Conservation (phyloP, 2,888 invertebrate genomes). For the Luffia ferchaultella region DNA sequence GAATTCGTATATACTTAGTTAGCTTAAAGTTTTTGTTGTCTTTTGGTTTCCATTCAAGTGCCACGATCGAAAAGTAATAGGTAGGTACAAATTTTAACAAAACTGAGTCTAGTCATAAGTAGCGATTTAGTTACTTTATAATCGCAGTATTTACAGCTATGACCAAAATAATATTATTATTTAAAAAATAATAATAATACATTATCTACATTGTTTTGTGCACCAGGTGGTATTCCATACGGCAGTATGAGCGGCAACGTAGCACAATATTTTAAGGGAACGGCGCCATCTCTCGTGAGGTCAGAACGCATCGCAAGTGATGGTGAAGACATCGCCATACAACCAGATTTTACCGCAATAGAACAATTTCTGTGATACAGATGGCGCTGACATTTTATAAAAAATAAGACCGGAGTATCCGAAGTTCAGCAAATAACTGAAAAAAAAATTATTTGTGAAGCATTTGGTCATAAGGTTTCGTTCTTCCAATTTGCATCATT, state of each 20-base stretch:
- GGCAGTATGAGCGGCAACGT: slow-evolving; percentile 69
- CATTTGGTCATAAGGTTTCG: neutral
- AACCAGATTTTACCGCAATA: slow-evolving; percentile 33
- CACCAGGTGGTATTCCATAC: slow-evolving; percentile 69
- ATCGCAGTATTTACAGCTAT: too few relatives aligned
- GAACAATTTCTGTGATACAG: slow-evolving; percentile 31
- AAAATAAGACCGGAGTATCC: too few relatives aligned
- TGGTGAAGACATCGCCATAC: slow-evolving; percentile 3
- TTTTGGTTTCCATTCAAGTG: too few relatives aligned
- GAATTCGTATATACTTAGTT: too few relatives aligned
- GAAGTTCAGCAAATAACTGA: too few relatives aligned
- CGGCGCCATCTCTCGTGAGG: slow-evolving; percentile 32
- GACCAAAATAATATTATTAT: too few relatives aligned
- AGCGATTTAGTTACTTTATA: too few relatives aligned
- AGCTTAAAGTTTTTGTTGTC: too few relatives aligned
- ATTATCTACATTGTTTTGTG: neutral
- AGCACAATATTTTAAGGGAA: slow-evolving; percentile 45
- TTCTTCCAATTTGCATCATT: neutral
- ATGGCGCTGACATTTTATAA: slow-evolving; percentile 1
- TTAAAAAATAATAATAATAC: too few relatives aligned
- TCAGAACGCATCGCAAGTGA: slow-evolving; percentile 13
- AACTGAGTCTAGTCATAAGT: too few relatives aligned
- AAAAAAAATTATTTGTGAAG: neutral
- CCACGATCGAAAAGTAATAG: too few relatives aligned
- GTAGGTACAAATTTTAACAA: too few relatives aligned